These are phyloP conservation scores for Ostrea denselamellosa DNA, from an alignment of 1,140 invertebrate genomes.

Conservation along the genomic window DNA sequence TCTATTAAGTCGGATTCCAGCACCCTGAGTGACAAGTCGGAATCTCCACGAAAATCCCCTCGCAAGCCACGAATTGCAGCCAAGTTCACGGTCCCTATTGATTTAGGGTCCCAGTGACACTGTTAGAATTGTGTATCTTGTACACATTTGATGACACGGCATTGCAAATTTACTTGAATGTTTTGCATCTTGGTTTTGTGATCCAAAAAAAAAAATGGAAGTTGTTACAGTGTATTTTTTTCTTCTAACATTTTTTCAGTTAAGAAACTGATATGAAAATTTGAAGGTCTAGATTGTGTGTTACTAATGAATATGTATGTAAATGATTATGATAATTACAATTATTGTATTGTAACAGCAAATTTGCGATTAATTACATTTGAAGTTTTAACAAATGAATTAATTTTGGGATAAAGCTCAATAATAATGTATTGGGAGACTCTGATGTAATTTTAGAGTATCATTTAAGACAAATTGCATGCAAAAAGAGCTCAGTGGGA, in stretches of 20 bases:
- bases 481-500: not conserved
- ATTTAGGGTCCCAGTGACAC: slow-evolving; percentile 11
- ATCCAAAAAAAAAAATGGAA: slow-evolving; percentile 14
- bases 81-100: slow-evolving; percentile 60
- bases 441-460: slow-evolving; percentile 3
- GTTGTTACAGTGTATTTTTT: slow-evolving; percentile 15
- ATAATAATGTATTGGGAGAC: not conserved
- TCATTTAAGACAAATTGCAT: not conserved
- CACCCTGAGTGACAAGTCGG: slow-evolving; percentile 60
- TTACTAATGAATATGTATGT: not conserved
- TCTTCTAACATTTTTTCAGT: slow-evolving; percentile 19
- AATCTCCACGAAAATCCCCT: slow-evolving; percentile 59
- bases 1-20: slow-evolving; percentile 65
- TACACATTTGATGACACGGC: slow-evolving; percentile 23
- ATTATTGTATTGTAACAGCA: not conserved
- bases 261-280: slow-evolving; percentile 8
- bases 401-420: not conserved
- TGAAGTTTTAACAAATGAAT: not conserved
- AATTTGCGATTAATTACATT: not conserved
- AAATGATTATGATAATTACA: not conserved
- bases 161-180: slow-evolving; percentile 37
- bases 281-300: not conserved
- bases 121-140: slow-evolving; percentile 21
- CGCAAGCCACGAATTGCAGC: slow-evolving; percentile 64
- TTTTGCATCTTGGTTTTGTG: slow-evolving; percentile 18